A percentile compares a stretch with the other conserved stretches of the same genome.
phyloP scores from a whole-genome alignment of 2,797 vertebrate species.

The Amazona ochrocephala region DNA sequence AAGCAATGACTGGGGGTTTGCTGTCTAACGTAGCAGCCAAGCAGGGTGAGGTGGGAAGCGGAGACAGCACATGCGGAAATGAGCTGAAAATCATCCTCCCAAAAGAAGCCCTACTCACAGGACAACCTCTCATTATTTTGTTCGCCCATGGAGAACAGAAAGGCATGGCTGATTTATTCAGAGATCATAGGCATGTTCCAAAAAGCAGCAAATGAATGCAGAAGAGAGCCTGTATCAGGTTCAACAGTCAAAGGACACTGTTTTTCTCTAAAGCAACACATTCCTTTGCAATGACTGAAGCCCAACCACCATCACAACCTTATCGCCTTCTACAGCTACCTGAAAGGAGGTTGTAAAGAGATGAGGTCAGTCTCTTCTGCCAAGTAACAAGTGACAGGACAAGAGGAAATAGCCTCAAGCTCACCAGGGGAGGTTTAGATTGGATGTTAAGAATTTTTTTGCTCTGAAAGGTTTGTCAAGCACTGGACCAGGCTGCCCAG shows the following conservation, averaged over 20 bases:
- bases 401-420: neutral
- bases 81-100: neutral
- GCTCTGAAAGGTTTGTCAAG: neutral
- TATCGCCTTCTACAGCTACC: neutral
- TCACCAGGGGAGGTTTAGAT: neutral
- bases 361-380: neutral
- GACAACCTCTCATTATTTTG: constrained; percentile 58
- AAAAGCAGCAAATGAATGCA: neutral
- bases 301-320: neutral
- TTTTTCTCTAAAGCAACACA: neutral
- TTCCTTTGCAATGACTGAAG: neutral
- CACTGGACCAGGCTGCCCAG: neutral
- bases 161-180: neutral
- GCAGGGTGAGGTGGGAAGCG: accelerated
- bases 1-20: neutral
- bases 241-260: neutral
- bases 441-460: neutral
- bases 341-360: neutral
- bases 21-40: neutral
- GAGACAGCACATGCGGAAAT: neutral
- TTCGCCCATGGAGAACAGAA: constrained; percentile 25
- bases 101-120: neutral
- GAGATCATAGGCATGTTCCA: constrained; percentile 26
- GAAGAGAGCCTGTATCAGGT: neutral
- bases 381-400: neutral